These are phyloP conservation scores for Ochotona princeps DNA, from an alignment of 2,113 vertebrate genomes.

Conservation along the genomic window DNA sequence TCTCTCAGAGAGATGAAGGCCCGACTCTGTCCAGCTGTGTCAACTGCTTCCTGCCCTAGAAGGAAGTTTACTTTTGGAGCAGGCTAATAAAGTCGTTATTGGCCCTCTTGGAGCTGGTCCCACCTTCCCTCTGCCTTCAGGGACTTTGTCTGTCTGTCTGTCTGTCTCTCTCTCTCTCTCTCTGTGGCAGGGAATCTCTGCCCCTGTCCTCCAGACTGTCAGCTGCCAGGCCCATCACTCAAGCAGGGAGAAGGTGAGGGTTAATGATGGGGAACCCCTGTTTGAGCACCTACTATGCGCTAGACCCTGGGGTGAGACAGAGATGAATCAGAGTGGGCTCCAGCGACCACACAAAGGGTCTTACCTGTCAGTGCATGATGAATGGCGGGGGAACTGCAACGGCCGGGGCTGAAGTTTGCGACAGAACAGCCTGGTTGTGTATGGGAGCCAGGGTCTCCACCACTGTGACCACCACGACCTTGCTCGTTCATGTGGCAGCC, in stretches of 20 bases:
- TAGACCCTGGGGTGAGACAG: slow-evolving; percentile 19
- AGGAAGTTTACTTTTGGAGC: background rate
- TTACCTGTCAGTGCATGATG: slow-evolving; percentile 60
- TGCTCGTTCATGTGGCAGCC: background rate
- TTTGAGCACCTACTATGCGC: slow-evolving; percentile 74
- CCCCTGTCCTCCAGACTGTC: background rate
- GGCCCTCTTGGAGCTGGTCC: background rate
- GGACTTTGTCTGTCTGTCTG: background rate
- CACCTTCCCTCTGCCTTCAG: background rate
- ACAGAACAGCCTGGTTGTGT: rapidly evolving
- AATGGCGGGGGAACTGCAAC: slow-evolving; percentile 53
- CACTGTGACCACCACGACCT: background rate
- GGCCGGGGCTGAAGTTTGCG: background rate
- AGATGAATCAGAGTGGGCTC: slow-evolving; percentile 66
- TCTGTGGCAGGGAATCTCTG: background rate
- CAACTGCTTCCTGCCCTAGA: background rate
- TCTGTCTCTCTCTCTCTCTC: background rate
- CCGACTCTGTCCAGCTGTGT: background rate
- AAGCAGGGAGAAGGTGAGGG: background rate
- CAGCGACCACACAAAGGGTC: slow-evolving; percentile 64
- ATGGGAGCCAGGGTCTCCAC: background rate
- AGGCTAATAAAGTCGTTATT: background rate
- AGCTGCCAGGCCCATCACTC: background rate
- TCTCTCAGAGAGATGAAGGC: slow-evolving; percentile 11
- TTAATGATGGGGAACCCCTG: slow-evolving; percentile 44